Evolutionary conservation across 2,888 invertebrate genomes (phyloP), one percentile per base, ranked within the genome.

Genomic region (Drosophila merina): DNA sequence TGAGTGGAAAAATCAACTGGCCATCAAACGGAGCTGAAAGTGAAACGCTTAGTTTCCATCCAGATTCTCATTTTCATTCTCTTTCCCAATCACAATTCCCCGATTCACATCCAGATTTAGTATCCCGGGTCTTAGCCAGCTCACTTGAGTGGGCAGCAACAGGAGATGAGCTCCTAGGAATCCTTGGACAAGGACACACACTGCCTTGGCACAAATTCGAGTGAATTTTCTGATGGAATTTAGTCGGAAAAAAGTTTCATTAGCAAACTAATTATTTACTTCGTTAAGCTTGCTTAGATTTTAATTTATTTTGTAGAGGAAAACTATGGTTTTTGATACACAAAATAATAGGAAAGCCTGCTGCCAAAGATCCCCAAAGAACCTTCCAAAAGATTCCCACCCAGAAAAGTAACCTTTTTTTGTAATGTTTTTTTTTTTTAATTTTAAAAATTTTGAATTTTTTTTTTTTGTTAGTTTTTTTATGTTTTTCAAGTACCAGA

Each of bases 11-110:
- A 71, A 77, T 73, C 73, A 64, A 60, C 38, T 66, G 71, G 71
- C 77, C 80, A 83, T 79, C 80, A 83, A 76, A 79, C 80, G 74
- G 80, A 80, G 80, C 74, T 83, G 83, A 80, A 80, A 77, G 76
- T 76, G 80, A 79, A 79, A 71, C 80, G 83, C 83, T 83, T 83
- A 76, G 76, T 28, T 20, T 7, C 40, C 25, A 36, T 36, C 48
- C 14, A 10, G 8, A 5, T 20, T 6, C 40, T 12, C 38, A 40
- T 12, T 10, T 36, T 14, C 8, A 40, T 20, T 4, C 56, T 10
- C 49, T 6, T 5, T 30, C 30, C 42, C 55, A 45, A 26, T 56
- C 10, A 26, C 47, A 31, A 47, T 47, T 33, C 48, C 42, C 4
- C 30, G 20, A 31, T 38, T 42, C 54, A 20, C 8, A 31, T 38